These are phyloP conservation scores for Rhynchotus rufescens DNA, from an alignment of 2,797 vertebrate species.

Conservation along the genomic window DNA sequence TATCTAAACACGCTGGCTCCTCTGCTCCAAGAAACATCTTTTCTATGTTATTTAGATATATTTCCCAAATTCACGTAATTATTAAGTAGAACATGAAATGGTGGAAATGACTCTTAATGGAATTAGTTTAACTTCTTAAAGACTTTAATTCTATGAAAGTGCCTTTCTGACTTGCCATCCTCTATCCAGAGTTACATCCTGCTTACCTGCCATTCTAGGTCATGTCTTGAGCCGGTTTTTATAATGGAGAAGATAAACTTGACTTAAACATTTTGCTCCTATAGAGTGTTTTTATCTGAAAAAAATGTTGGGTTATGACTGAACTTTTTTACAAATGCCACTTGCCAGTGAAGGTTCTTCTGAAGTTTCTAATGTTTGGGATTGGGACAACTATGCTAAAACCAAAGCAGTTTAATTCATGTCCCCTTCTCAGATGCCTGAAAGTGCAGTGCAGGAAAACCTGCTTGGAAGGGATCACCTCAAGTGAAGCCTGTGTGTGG, in stretches of 20 bases:
- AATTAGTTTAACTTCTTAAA: background rate
- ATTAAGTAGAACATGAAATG: background rate
- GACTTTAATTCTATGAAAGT: background rate
- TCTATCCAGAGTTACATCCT: constrained; percentile 24
- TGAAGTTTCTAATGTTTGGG: background rate
- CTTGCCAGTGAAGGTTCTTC: background rate
- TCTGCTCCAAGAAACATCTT: constrained; percentile 29
- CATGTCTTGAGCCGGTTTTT: background rate
- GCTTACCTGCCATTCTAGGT: constrained; percentile 46
- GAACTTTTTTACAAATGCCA: background rate
- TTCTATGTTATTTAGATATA: background rate
- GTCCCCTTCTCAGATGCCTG: background rate
- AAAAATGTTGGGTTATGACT: background rate
- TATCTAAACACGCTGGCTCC: constrained; percentile 38
- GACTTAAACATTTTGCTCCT: constrained; percentile 32
- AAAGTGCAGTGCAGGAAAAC: background rate
- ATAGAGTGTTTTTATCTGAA: constrained; percentile 16
- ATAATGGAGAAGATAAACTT: constrained; percentile 3
- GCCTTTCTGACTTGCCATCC: background rate
- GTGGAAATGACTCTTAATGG: background rate
- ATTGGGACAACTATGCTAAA: background rate
- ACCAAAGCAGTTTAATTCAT: background rate
- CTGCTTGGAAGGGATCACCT: background rate
- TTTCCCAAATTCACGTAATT: constrained; percentile 22
- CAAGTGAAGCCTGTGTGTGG: background rate